phyloP scores from a whole-genome alignment of 2,113 vertebrate species.

The Carassius carassius region DNA sequence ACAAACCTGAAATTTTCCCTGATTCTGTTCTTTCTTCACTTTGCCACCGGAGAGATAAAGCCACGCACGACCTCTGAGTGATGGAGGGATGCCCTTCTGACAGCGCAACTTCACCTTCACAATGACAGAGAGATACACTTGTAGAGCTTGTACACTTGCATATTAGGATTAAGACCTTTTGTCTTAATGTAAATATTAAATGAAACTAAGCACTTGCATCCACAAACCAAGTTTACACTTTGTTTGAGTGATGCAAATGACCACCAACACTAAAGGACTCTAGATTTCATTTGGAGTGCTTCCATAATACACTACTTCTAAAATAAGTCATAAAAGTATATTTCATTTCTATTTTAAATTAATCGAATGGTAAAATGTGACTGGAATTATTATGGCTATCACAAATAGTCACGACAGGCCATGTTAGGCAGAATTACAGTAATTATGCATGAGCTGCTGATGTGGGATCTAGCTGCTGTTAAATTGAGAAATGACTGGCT shows the following conservation, averaged over 20 bases:
- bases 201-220: background rate
- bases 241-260: background rate
- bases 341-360: background rate
- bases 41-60: conserved; percentile 94
- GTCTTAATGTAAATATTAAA: background rate
- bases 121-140: conserved; percentile 2
- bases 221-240: background rate
- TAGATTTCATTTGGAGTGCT: background rate
- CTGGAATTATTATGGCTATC: background rate
- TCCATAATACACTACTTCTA: background rate
- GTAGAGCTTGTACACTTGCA: background rate
- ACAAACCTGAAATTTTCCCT: conserved; percentile 77
- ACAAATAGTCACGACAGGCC: background rate
- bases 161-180: background rate
- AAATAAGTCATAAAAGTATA: background rate
- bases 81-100: conserved; percentile 97
- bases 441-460: conserved; percentile 3
- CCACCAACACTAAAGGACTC: background rate
- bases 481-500: background rate
- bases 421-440: background rate
- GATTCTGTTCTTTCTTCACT: conserved; percentile 89
- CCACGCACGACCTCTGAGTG: conserved; percentile 92
- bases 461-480: background rate
- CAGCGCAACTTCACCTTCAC: conserved; percentile 91
- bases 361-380: background rate